phyloP scores from a whole-genome alignment of 2,888 invertebrate genomes.

The Barypeithes pellucidus region DNA sequence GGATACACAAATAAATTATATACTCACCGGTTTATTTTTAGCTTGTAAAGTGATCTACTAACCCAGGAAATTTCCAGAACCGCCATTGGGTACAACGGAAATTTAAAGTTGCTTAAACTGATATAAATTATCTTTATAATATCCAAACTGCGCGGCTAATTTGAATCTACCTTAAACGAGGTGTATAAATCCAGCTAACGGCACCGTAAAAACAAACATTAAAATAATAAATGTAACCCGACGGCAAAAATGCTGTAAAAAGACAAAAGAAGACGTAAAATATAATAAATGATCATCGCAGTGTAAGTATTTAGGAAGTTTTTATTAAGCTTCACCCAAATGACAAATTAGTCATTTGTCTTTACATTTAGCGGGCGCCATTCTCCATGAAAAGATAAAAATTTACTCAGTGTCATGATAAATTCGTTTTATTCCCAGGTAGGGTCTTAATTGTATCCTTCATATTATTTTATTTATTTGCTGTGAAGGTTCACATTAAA shows the following conservation, averaged over 20 bases:
- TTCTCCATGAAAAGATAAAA: conserved; percentile 51
- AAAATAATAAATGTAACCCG: conserved; percentile 55
- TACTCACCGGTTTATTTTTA: neutral
- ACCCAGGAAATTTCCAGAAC: neutral
- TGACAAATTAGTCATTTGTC: conserved; percentile 55
- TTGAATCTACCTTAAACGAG: conserved; percentile 44
- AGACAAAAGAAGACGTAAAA: conserved; percentile 50
- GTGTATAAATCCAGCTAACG: conserved; percentile 50
- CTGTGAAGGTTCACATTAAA: neutral
- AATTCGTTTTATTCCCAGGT: conserved; percentile 49
- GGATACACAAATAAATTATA: too few species aligned
- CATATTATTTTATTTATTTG: conserved; percentile 25
- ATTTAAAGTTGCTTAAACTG: conserved; percentile 30
- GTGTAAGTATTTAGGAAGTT: conserved; percentile 55
- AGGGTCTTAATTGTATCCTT: conserved; percentile 25
- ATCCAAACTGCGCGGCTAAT: conserved; percentile 38
- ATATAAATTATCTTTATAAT: conserved; percentile 38
- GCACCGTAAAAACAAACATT: conserved; percentile 53
- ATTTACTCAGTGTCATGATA: conserved; percentile 49
- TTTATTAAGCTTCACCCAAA: conserved; percentile 53
- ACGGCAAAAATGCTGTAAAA: conserved; percentile 50
- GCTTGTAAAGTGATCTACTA: neutral
- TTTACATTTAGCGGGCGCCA: conserved; percentile 39
- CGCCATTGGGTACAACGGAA: conserved; percentile 2
- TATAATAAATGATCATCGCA: conserved; percentile 54